Evolutionary conservation across 2,888 invertebrate species (phyloP).

Genomic region (Smittia sp.): DNA sequence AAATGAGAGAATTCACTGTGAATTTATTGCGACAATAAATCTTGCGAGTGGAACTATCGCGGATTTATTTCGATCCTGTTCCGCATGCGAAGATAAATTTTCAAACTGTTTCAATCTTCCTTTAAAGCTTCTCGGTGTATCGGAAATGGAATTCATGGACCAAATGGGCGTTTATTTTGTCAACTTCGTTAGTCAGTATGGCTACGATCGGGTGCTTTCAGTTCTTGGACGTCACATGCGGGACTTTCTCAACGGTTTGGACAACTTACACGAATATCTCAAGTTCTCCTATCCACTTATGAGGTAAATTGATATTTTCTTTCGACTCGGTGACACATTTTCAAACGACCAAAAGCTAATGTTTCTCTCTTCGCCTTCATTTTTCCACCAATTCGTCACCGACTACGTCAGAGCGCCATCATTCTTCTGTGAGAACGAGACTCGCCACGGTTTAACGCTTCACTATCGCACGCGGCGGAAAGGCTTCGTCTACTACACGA

Average conservation of each 20-base stretch:
- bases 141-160: conserved; percentile 87
- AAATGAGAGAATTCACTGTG: background rate
- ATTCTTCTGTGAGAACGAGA: conserved; percentile 48
- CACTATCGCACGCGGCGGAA: conserved; percentile 91
- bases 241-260: conserved; percentile 92
- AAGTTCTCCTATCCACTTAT: conserved; percentile 91
- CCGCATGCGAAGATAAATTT: no score
- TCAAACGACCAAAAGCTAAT: background rate
- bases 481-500: conserved; percentile 94
- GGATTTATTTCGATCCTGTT: no score
- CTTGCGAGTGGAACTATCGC: no score
- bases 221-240: conserved; percentile 91
- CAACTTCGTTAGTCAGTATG: conserved; percentile 89
- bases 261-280: conserved; percentile 95
- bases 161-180: conserved; percentile 94
- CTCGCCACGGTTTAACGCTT: conserved; percentile 83
- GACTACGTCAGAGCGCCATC: conserved; percentile 36
- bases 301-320: conserved; percentile 45
- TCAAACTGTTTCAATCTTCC: background rate
- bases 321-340: background rate
- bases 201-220: conserved; percentile 86
- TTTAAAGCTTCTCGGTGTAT: conserved; percentile 74
- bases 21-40: background rate
- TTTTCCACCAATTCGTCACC: background rate
- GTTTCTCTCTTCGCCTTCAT: background rate